Evolutionary conservation across 2,113 vertebrate species (phyloP), one percentile per base, ranked within the genome.

Genomic region (Puffinus mauretanicus): DNA sequence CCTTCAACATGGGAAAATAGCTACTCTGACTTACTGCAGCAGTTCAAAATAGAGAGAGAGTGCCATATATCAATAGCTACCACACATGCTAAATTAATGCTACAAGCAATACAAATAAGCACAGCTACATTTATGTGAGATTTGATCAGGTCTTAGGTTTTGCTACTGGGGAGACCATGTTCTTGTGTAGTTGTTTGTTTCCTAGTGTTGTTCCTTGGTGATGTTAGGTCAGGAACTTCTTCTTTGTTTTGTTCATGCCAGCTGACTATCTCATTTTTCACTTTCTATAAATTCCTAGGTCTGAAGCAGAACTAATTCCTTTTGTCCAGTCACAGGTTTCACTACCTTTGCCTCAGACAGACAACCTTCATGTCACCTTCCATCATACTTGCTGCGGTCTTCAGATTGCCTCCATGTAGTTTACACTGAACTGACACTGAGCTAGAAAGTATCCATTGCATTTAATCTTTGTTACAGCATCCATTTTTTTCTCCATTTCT

Each of bases 111-210:
- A 38, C 4, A 60, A 85, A 64, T 24, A 51, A 66, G 16, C 42
- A 38, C 9, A 79, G 20, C 17, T 57, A 42, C 19, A 52, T 38
- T 29, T 15, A 25, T 0, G 0, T 11, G 42, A 71, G 30, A 66
- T 58, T 58, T 5, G 0, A 20, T 24, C 0, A 1, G 4, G 6
- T 66, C 36, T 85, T 60, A 26, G 21, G 4, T 25, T 92, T 85
- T 85, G 27, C 10, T 67, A 2, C 3, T 71, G 66, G 30, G 25
- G 27, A 88, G 9, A 80, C 8, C 18, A 57, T 0, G 0, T 26
- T 88, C 36, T 44, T 57, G 24, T 12, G 9, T 1, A 44, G 22
- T 9, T 42, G 6, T 34, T 76, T 65, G 13, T 25, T 52, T 75
- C 42, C 15, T 52, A 25, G 13, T n/a, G 13, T 5, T 51, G 14